These are phyloP conservation scores for Xyrauchen texanus DNA, from an alignment of 2,113 vertebrate genomes.

Conservation along the genomic window DNA sequence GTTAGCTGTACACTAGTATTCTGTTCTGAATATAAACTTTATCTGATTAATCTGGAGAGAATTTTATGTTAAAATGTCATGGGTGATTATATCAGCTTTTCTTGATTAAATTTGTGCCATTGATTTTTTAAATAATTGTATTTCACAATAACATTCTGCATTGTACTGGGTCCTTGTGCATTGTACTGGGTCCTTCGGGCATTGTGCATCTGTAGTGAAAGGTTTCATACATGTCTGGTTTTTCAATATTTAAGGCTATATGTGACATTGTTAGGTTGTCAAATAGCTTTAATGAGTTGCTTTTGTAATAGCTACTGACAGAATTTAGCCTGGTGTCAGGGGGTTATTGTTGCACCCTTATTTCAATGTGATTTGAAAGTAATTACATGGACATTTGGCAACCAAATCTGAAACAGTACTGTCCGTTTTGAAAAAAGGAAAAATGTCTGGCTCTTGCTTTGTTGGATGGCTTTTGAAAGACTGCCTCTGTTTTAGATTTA, in stretches of 20 bases:
- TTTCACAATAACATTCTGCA: not conserved
- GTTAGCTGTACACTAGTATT: not conserved
- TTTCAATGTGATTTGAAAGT: constrained; percentile 24
- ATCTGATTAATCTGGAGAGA: not conserved
- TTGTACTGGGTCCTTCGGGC: too few species aligned
- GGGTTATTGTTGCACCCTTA: constrained; percentile 26
- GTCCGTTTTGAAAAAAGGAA: constrained; percentile 26
- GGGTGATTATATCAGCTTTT: not conserved
- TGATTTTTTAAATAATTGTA: not conserved
- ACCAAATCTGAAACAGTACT: constrained; percentile 32
- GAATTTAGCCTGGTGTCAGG: constrained; percentile 18
- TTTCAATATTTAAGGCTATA: not conserved
- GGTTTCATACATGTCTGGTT: not conserved
- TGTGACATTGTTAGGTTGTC: not conserved
- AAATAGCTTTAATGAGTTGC: constrained; percentile 2
- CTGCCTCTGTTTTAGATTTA: not conserved
- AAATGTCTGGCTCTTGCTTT: not conserved
- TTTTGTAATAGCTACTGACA: constrained; percentile 21
- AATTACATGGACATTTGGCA: constrained; percentile 39
- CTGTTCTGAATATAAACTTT: not conserved
- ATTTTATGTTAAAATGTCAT: too few species aligned
- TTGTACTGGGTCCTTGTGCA: too few species aligned
- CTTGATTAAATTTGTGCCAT: not conserved
- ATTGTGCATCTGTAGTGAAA: constrained; percentile 31
- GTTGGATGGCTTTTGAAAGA: not conserved